Percentiles rank a stretch among this genome's conserved stretches.
These are phyloP conservation scores for Netelia fuscicornis DNA, from an alignment of 2,888 invertebrate genomes.

Conservation along the genomic window DNA sequence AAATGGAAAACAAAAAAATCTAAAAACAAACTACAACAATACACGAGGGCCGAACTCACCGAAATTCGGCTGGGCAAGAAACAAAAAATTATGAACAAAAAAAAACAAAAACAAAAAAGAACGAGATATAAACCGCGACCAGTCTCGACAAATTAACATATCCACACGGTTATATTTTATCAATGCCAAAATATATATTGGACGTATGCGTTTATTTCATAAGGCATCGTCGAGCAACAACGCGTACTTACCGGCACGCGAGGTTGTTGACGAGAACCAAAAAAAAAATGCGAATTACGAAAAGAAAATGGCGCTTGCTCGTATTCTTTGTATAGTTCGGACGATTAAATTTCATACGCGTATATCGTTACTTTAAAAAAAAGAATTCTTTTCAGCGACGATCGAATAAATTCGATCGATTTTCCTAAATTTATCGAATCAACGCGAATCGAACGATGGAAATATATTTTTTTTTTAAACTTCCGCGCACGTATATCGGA, in stretches of 20 bases:
- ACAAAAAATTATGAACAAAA: slow-evolving; percentile 33
- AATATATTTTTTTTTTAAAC: not conserved
- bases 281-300: slow-evolving; percentile 30
- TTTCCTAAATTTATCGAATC: no score
- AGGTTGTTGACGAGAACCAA: slow-evolving; percentile 45
- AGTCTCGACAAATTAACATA: slow-evolving; percentile 72
- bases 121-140: slow-evolving; percentile 65
- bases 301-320: not conserved
- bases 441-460: no score
- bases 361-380: no score
- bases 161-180: slow-evolving; percentile 68
- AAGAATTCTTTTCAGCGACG: no score
- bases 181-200: slow-evolving; percentile 22
- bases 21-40: not conserved
- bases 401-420: no score
- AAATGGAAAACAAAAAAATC: slow-evolving; percentile 25
- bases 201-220: slow-evolving; percentile 38
- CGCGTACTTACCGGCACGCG: not conserved
- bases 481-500: not conserved
- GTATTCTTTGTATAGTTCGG: not conserved
- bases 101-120: slow-evolving; percentile 20
- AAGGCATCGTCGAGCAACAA: slow-evolving; percentile 16
- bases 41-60: slow-evolving; percentile 46
- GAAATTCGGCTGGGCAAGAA: slow-evolving; percentile 26
- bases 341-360: not conserved